phyloP scores from a whole-genome alignment of 2,113 vertebrate genomes.

The Amphilophus citrinellus region DNA sequence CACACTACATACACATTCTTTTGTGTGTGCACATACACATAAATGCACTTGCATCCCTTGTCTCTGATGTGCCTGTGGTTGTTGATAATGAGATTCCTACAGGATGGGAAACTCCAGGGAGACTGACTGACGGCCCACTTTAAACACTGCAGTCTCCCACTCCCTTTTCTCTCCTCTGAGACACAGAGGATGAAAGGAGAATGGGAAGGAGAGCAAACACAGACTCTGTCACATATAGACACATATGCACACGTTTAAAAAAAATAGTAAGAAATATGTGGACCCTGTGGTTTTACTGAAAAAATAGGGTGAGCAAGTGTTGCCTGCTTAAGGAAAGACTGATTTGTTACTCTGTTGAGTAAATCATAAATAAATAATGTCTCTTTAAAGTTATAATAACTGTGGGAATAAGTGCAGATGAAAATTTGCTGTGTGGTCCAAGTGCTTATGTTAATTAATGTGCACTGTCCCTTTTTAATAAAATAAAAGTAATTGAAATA shows the following conservation, averaged over 20 bases:
- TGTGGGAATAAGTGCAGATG: neutral
- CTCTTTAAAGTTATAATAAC: neutral
- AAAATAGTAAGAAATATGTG: neutral
- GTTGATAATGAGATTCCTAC: conserved; percentile 80
- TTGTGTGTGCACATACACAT: conserved; percentile 25
- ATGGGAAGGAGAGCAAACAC: conserved; percentile 47
- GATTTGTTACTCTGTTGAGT: neutral
- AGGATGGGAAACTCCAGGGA: conserved; percentile 74
- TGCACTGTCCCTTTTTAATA: neutral
- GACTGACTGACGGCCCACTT: conserved; percentile 75
- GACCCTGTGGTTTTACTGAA: conserved; percentile 24
- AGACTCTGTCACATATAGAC: conserved; percentile 30
- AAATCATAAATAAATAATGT: neutral
- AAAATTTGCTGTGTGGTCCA: neutral
- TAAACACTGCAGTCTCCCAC: conserved; percentile 68
- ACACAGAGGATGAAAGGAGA: conserved; percentile 52
- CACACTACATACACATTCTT: conserved; percentile 35
- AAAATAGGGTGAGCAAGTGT: conserved; percentile 9
- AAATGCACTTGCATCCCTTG: conserved; percentile 51
- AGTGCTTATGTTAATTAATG: neutral
- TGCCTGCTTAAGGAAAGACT: neutral
- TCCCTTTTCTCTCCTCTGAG: conserved; percentile 54
- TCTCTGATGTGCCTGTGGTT: conserved; percentile 75
- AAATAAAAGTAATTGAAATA: neutral
- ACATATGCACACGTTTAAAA: neutral